A percentile compares a stretch with the other conserved stretches of the same genome.
Conservation (phyloP, 2,797 vertebrate genomes). For the Holocentrus rufus region DNA sequence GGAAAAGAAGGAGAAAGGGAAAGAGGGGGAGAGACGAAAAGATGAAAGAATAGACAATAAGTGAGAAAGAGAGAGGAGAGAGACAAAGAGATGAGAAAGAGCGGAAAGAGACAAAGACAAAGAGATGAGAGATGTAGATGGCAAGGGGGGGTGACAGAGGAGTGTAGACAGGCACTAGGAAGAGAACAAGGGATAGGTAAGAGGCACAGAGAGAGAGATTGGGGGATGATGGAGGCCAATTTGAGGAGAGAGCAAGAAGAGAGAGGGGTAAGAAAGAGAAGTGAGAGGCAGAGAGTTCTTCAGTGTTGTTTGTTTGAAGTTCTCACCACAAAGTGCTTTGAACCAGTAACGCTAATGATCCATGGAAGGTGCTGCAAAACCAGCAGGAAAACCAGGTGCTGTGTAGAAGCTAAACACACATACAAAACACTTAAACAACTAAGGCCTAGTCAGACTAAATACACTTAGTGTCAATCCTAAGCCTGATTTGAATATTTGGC, state of each 20-base stretch:
- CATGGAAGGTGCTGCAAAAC: constrained; percentile 32
- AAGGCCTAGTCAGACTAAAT: too few species aligned
- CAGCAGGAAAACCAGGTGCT: constrained; percentile 28
- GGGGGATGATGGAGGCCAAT: constrained; percentile 30
- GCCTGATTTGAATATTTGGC: too few species aligned
- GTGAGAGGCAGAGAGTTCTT: constrained; percentile 19
- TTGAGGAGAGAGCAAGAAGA: constrained; percentile 10
- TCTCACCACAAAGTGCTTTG: constrained; percentile 49
- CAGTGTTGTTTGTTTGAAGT: constrained; percentile 61
- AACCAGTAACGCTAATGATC: constrained; percentile 64
- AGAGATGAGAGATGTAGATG: constrained; percentile 58
- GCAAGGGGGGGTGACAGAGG: constrained; percentile 62
- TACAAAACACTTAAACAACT: background rate
- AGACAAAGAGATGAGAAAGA: too few species aligned
- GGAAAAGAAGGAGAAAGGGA: constrained; percentile 44
- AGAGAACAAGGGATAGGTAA: constrained; percentile 49
- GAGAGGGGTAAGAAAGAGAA: constrained; percentile 9
- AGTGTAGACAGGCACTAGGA: constrained; percentile 58
- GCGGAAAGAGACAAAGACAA: constrained; percentile 46
- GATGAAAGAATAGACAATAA: constrained; percentile 72
- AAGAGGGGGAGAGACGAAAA: constrained; percentile 47
- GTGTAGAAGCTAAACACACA: constrained; percentile 19
- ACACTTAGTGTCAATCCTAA: too few species aligned
- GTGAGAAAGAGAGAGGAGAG: constrained; percentile 21
- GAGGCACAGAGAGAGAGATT: constrained; percentile 17